phyloP scores from a whole-genome alignment of 2,888 invertebrate species.

The Neoitamus cyanurus region DNA sequence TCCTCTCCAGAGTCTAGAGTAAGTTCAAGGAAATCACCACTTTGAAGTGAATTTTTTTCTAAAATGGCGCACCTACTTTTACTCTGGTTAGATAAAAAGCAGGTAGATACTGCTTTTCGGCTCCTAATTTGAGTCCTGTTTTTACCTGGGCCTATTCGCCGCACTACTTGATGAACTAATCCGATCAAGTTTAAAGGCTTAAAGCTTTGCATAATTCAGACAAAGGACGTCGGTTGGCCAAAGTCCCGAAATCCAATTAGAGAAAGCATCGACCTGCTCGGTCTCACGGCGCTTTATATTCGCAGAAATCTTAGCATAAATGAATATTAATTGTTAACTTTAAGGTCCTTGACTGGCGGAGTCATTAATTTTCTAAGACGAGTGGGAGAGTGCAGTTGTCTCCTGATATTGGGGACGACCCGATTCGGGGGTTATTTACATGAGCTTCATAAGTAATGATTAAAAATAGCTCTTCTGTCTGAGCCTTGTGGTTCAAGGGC shows the following conservation, averaged over 20 bases:
- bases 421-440: constrained; percentile 3
- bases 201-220: constrained; percentile 14
- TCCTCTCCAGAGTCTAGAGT: neutral
- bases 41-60: neutral
- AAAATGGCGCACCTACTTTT: neutral
- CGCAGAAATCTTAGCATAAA: constrained; percentile 32
- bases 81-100: neutral
- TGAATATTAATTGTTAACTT: constrained; percentile 42
- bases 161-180: neutral
- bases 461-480: neutral
- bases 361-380: constrained; percentile 15
- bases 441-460: constrained; percentile 34
- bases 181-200: constrained; percentile 7
- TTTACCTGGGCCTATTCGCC: neutral
- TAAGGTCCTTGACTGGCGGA: neutral
- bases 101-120: neutral
- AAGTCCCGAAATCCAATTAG: constrained; percentile 27
- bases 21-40: neutral
- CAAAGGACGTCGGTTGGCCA: neutral
- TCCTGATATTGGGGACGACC: neutral
- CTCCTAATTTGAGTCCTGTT: neutral
- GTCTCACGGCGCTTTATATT: constrained; percentile 37
- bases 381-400: constrained; percentile 30
- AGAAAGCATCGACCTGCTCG: constrained; percentile 35
- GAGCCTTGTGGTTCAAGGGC: neutral